These are phyloP conservation scores for Galleria mellonella DNA, from an alignment of 1,140 invertebrate genomes.

Conservation along the genomic window DNA sequence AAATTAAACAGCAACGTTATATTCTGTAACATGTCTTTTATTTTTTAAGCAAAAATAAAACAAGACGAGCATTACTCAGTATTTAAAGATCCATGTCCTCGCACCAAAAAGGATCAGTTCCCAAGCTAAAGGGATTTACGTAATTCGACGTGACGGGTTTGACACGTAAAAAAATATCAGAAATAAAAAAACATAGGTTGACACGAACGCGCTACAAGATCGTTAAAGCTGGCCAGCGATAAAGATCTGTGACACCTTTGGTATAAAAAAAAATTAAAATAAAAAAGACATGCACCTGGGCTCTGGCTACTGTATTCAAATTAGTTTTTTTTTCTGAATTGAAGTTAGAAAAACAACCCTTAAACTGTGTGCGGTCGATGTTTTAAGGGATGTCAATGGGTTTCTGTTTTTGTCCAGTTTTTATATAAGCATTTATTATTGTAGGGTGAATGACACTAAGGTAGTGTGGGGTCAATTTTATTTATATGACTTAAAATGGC, in stretches of 20 bases:
- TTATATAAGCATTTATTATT: slow-evolving; percentile 9
- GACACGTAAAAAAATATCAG: slow-evolving; percentile 48
- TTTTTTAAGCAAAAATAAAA: slow-evolving; percentile 4
- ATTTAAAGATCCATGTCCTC: slow-evolving; percentile 16
- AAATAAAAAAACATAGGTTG: slow-evolving; percentile 50
- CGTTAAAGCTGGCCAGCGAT: slow-evolving; percentile 66
- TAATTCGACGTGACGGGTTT: slow-evolving; percentile 65
- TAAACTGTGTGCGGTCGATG: slow-evolving; percentile 46
- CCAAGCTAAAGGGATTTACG: slow-evolving; percentile 61
- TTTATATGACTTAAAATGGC: no score
- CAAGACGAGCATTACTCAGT: slow-evolving; percentile 5
- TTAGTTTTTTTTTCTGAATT: slow-evolving; percentile 46
- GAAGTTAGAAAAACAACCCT: slow-evolving; percentile 51
- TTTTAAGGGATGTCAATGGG: slow-evolving; percentile 31
- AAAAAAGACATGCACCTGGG: slow-evolving; percentile 47
- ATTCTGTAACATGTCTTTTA: no score
- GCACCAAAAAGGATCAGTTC: slow-evolving; percentile 47
- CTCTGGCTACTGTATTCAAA: slow-evolving; percentile 70
- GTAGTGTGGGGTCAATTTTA: no score
- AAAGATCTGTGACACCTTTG: slow-evolving; percentile 67
- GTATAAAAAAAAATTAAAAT: slow-evolving; percentile 38
- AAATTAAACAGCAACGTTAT: no score
- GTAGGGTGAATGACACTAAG: slow-evolving; percentile 44
- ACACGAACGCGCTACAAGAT: slow-evolving; percentile 56
- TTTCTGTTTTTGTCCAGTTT: slow-evolving; percentile 32